phyloP scores from a whole-genome alignment of 1,140 invertebrate species.

The Brachionus plicatilis region DNA sequence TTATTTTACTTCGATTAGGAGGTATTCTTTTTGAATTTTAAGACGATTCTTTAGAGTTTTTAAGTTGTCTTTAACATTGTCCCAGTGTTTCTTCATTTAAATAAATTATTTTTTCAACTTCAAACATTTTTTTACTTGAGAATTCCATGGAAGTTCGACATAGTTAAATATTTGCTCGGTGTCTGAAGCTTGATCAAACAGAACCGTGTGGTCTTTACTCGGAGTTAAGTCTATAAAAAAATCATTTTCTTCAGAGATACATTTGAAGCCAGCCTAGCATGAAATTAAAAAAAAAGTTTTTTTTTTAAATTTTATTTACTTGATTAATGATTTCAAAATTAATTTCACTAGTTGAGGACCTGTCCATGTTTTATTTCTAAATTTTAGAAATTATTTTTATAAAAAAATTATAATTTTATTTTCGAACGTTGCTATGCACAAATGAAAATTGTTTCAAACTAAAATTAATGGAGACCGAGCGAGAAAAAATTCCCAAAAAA shows the following conservation, averaged over 20 bases:
- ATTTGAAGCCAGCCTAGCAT: neutral
- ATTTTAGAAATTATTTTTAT: neutral
- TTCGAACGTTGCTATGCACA: neutral
- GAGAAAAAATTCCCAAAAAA: neutral
- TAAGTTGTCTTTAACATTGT: neutral
- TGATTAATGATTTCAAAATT: neutral
- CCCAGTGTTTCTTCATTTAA: neutral
- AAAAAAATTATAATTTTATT: neutral
- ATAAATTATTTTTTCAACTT: neutral
- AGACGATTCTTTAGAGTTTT: neutral
- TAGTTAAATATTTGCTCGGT: neutral
- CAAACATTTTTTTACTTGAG: neutral
- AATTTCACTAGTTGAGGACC: neutral
- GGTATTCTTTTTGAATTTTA: neutral
- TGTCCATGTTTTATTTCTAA: neutral
- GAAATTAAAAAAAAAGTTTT: neutral
- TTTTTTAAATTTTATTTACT: neutral
- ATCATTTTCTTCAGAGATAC: neutral
- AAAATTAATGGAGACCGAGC: neutral
- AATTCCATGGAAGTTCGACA: neutral
- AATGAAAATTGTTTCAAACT: neutral
- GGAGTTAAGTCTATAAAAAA: neutral
- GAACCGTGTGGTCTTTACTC: neutral
- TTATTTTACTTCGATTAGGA: neutral
- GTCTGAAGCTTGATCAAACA: neutral